Evolutionary conservation across 2,797 vertebrate species (phyloP).

Genomic region (Aulostomus chinensis): DNA sequence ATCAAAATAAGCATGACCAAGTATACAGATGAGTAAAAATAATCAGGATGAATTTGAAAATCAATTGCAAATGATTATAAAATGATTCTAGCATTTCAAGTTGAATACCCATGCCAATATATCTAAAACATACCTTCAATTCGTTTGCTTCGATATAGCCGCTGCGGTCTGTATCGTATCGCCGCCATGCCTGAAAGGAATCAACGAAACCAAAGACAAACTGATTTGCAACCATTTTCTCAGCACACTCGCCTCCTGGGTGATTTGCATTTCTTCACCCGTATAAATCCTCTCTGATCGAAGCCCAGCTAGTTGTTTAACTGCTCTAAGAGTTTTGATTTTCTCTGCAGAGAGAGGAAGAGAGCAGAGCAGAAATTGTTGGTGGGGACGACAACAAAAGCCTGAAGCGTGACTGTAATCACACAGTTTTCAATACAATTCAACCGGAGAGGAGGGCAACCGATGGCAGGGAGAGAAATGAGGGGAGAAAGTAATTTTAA

Average conservation of each 20-base stretch:
- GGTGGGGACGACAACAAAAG: slow-evolving; percentile 19
- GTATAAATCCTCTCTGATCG: slow-evolving; percentile 31
- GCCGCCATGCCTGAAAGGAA: slow-evolving; percentile 86
- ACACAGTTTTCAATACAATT: slow-evolving; percentile 46
- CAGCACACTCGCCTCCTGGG: slow-evolving; percentile 5
- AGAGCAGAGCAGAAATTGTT: slow-evolving; percentile 32
- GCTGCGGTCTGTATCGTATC: slow-evolving; percentile 91
- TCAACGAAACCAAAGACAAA: slow-evolving; percentile 71
- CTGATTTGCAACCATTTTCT: slow-evolving; percentile 13
- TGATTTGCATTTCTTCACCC: slow-evolving; percentile 11
- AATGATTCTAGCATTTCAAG: neutral
- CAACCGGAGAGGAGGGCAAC: slow-evolving; percentile 70
- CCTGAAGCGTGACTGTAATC: slow-evolving; percentile 33
- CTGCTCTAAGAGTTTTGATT: slow-evolving; percentile 30
- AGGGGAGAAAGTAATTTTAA: slow-evolving; percentile 68
- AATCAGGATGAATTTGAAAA: too few species aligned
- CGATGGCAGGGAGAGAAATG: slow-evolving; percentile 15
- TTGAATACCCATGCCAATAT: neutral
- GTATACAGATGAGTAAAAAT: slow-evolving; percentile 5
- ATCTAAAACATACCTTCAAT: slow-evolving; percentile 69
- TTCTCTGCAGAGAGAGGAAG: slow-evolving; percentile 17
- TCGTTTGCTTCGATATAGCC: slow-evolving; percentile 97
- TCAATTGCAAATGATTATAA: too few species aligned
- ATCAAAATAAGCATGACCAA: slow-evolving; percentile 15
- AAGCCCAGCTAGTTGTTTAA: slow-evolving; percentile 22